A percentile compares a stretch with the other conserved stretches of the same genome.
These are phyloP conservation scores for Enteromius mattozi DNA, from an alignment of 2,797 vertebrate species.

Conservation along the genomic window DNA sequence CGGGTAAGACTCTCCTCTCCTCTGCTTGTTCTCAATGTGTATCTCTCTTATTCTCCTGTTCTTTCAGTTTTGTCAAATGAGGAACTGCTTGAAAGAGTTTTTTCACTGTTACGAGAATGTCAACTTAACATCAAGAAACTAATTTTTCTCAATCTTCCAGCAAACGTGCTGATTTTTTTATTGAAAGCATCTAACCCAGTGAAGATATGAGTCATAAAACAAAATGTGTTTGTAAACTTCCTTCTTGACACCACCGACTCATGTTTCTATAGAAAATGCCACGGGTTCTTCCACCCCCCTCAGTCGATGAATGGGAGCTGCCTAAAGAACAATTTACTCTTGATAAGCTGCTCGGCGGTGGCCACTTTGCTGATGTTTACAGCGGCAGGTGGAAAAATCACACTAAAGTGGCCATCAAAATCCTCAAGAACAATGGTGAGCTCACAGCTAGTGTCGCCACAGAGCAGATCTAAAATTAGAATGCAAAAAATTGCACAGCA, in stretches of 20 bases:
- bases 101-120: constrained; percentile 18
- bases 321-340: constrained; percentile 81
- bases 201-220: neutral
- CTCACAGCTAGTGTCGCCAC: neutral
- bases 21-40: neutral
- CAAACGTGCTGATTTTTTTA: neutral
- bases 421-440: constrained; percentile 74
- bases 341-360: constrained; percentile 76
- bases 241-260: neutral
- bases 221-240: neutral
- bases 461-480: neutral
- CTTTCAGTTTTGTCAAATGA: constrained; percentile 32
- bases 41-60: neutral
- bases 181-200: neutral
- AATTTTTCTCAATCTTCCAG: neutral
- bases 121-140: neutral
- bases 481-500: neutral
- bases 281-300: constrained; percentile 69
- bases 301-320: constrained; percentile 82
- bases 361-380: constrained; percentile 83
- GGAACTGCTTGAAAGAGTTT: constrained; percentile 30
- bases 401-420: constrained; percentile 82
- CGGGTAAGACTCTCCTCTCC: constrained; percentile 63
- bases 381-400: constrained; percentile 81
- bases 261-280: constrained; percentile 72